These are phyloP conservation scores for Zaprionus africanus DNA, from an alignment of 1,140 invertebrate species.

Conservation along the genomic window DNA sequence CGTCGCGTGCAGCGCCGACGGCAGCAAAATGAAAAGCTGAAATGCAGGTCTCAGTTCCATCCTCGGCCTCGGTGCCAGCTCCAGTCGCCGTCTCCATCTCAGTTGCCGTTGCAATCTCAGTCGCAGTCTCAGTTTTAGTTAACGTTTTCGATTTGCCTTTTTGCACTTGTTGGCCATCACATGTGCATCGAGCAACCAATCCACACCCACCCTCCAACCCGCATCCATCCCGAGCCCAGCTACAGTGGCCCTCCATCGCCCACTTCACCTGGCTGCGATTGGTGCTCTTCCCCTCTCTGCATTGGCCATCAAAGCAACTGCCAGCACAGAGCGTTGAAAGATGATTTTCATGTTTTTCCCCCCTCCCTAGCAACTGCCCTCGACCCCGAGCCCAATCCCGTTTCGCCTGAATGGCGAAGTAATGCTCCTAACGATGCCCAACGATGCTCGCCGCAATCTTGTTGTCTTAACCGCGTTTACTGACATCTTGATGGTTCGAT, in stretches of 20 bases:
- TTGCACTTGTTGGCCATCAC: constrained; percentile 58
- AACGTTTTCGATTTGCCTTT: constrained; percentile 51
- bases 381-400: background rate
- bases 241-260: constrained; percentile 19
- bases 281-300: constrained; percentile 5
- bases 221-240: background rate
- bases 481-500: constrained; percentile 79
- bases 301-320: constrained; percentile 40
- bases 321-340: constrained; percentile 73
- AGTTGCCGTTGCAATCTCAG: constrained; percentile 9
- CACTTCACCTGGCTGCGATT: constrained; percentile 52
- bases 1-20: constrained; percentile 53
- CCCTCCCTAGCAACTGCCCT: constrained; percentile 13
- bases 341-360: constrained; percentile 82
- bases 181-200: background rate
- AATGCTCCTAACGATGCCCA: constrained; percentile 67
- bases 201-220: background rate
- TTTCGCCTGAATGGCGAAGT: constrained; percentile 40
- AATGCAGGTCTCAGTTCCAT: constrained; percentile 37
- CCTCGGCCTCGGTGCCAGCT: constrained; percentile 2
- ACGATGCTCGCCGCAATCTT: constrained; percentile 62
- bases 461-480: constrained; percentile 77
- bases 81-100: constrained; percentile 17
- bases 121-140: constrained; percentile 29
- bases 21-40: constrained; percentile 68